phyloP scores from a whole-genome alignment of 2,113 vertebrate species.

The Tragelaphus scriptus region DNA sequence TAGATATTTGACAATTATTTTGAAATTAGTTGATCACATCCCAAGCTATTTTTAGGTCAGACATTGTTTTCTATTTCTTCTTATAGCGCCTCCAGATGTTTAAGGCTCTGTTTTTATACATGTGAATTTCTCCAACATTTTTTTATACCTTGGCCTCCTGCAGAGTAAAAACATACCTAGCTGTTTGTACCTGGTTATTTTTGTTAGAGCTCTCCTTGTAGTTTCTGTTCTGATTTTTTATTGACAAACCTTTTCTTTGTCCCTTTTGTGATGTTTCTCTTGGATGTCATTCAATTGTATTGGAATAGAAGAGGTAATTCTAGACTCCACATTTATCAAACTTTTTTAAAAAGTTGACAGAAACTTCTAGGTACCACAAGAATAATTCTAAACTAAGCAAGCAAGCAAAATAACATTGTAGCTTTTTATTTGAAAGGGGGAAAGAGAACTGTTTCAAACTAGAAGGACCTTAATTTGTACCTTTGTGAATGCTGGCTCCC shows the following conservation, averaged over 20 bases:
- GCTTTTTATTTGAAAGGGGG: not conserved
- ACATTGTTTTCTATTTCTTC: not conserved
- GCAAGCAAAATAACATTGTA: not conserved
- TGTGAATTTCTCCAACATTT: constrained; percentile 3
- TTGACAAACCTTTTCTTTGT: not conserved
- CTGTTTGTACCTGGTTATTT: not conserved
- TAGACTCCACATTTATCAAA: not conserved
- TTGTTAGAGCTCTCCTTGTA: not conserved
- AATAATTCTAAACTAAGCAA: not conserved
- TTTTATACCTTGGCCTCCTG: not conserved
- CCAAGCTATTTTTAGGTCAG: not conserved
- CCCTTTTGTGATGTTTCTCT: not conserved
- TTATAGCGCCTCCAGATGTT: not conserved
- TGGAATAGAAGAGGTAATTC: not conserved
- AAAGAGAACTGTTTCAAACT: not conserved
- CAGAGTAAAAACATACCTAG: not conserved
- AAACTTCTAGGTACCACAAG: not conserved
- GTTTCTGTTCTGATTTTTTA: constrained; percentile 2
- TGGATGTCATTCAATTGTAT: not conserved
- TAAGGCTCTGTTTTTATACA: not conserved
- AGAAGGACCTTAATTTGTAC: not conserved
- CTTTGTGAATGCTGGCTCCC: not conserved
- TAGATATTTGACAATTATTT: not conserved
- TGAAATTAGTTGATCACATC: not conserved
- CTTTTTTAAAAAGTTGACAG: not conserved